A percentile compares a stretch with the other conserved stretches of the same genome.
phyloP scores from a whole-genome alignment of 2,888 invertebrate genomes.

The Cremastobaeus sp. region DNA sequence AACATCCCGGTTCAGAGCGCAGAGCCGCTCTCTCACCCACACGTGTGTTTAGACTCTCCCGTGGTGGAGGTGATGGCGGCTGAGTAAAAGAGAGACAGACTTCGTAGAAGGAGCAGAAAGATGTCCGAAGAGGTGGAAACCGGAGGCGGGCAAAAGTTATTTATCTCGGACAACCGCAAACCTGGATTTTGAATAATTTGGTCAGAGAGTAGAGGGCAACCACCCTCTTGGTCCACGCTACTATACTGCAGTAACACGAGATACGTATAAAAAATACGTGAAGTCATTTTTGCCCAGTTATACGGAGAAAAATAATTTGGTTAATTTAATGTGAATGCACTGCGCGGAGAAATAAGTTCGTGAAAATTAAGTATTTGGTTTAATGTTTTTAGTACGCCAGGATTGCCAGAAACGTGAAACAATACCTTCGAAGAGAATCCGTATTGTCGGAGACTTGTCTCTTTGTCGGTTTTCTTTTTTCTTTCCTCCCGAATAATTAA shows the following conservation, averaged over 20 bases:
- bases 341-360: constrained; percentile 56
- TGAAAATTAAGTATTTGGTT: constrained; percentile 58
- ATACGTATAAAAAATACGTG: constrained; percentile 47
- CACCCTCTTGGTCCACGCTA: constrained; percentile 63
- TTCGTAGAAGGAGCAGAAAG: constrained; percentile 62
- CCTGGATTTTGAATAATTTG: constrained; percentile 76
- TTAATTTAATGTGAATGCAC: constrained; percentile 56
- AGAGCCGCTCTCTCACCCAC: constrained; percentile 70
- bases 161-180: constrained; percentile 75
- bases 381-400: constrained; percentile 51
- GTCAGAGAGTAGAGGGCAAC: constrained; percentile 66
- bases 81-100: constrained; percentile 65
- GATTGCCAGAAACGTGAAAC: constrained; percentile 58
- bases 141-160: constrained; percentile 73
- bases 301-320: constrained; percentile 54
- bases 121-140: constrained; percentile 62
- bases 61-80: constrained; percentile 63
- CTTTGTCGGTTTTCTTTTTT: constrained; percentile 39
- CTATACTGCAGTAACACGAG: constrained; percentile 51
- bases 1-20: constrained; percentile 71
- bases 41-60: constrained; percentile 66
- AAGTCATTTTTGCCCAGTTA: constrained; percentile 56
- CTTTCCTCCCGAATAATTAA: too few relatives aligned
- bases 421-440: constrained; percentile 58
- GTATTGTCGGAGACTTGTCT: constrained; percentile 42